These are phyloP conservation scores for Sebastes nivosus DNA, from an alignment of 2,797 vertebrate species.

Conservation along the genomic window DNA sequence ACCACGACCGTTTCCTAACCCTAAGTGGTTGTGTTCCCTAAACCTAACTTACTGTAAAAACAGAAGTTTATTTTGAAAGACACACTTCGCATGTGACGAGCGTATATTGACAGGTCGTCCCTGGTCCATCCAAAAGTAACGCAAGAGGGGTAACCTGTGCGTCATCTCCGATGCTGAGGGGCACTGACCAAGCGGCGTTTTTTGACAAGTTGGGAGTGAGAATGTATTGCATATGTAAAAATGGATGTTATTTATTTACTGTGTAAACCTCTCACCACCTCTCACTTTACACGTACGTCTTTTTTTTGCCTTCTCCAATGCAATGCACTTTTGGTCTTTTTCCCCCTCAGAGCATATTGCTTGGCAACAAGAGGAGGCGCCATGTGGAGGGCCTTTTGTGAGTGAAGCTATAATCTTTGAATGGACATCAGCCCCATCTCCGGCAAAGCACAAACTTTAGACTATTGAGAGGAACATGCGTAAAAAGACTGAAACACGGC, in stretches of 20 bases:
- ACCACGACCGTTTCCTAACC: no score
- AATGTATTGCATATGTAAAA: slow-evolving; percentile 18
- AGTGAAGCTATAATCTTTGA: slow-evolving; percentile 67
- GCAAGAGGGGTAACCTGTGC: no score
- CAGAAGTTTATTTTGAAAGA: no score
- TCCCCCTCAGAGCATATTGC: slow-evolving; percentile 67
- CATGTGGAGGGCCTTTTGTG: slow-evolving; percentile 63
- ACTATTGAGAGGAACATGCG: slow-evolving; percentile 54
- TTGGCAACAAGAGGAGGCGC: slow-evolving; percentile 72
- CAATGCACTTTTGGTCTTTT: slow-evolving; percentile 60
- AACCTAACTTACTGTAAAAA: no score
- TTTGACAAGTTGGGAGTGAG: no score
- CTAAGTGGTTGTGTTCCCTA: no score
- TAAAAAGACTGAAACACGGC: slow-evolving; percentile 60
- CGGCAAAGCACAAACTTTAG: slow-evolving; percentile 80
- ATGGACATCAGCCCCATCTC: slow-evolving; percentile 72
- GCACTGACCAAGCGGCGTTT: no score
- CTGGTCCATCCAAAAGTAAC: no score
- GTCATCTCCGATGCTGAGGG: no score
- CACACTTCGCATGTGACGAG: no score
- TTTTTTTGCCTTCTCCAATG: slow-evolving; percentile 45
- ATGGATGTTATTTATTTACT: slow-evolving; percentile 20
- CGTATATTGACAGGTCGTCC: no score
- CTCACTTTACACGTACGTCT: slow-evolving; percentile 23
- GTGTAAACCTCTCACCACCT: no score